phyloP scores from a whole-genome alignment of 2,888 invertebrate genomes.

The Aricia artaxerxes region DNA sequence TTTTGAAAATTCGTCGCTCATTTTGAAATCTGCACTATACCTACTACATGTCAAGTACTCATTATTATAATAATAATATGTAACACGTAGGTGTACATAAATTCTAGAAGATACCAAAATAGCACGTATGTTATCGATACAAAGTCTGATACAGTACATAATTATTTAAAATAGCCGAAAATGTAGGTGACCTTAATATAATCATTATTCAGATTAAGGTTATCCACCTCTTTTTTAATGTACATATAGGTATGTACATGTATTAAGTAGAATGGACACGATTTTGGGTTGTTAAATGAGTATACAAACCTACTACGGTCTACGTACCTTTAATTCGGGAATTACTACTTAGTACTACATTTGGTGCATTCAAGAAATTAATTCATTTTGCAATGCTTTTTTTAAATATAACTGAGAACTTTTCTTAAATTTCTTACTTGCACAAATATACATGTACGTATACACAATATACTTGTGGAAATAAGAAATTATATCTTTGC shows the following conservation, averaged over 20 bases:
- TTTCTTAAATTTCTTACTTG: background rate
- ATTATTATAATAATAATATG: no score
- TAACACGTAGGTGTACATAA: background rate
- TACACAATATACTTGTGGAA: no score
- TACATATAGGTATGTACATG: no score
- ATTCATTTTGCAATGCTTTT: background rate
- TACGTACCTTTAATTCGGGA: no score
- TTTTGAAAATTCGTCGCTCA: no score
- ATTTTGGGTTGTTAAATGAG: no score
- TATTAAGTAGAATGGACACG: no score
- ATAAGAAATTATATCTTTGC: background rate
- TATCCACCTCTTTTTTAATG: background rate
- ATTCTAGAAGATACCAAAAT: slow-evolving; percentile 2
- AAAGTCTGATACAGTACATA: background rate
- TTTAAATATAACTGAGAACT: background rate
- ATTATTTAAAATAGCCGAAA: background rate
- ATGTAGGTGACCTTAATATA: background rate
- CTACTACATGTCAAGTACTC: no score
- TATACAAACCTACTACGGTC: no score
- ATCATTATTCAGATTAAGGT: background rate
- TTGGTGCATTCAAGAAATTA: background rate
- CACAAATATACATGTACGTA: background rate
- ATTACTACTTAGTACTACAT: background rate
- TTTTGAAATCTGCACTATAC: no score
- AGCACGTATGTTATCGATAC: background rate